These are phyloP conservation scores for Harlomillsia oculata DNA, from an alignment of 1,140 invertebrate genomes.

Conservation along the genomic window DNA sequence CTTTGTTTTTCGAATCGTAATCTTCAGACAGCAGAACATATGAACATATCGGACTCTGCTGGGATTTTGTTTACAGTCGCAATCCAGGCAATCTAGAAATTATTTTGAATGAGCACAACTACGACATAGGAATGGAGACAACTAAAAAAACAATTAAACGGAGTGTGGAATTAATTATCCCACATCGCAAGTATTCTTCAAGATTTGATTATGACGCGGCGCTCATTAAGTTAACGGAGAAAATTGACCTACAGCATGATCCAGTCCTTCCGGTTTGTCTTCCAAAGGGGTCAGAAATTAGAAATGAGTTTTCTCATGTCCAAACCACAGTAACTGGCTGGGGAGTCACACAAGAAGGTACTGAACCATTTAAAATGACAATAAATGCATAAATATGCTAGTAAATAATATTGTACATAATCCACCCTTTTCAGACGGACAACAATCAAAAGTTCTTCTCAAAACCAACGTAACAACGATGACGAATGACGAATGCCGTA, in stretches of 20 bases:
- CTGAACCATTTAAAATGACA: background rate
- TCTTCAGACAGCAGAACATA: background rate
- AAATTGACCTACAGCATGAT: background rate
- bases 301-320: background rate
- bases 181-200: constrained; percentile 21
- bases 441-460: constrained; percentile 8
- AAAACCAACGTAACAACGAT: constrained; percentile 26
- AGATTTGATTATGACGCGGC: constrained; percentile 39
- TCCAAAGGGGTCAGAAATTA: constrained; percentile 1
- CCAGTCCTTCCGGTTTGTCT: constrained; percentile 26
- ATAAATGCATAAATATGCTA: background rate
- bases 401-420: background rate
- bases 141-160: background rate
- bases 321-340: constrained; percentile 29
- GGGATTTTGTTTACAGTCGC: constrained; percentile 16
- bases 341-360: constrained; percentile 24
- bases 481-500: constrained; percentile 13
- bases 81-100: constrained; percentile 29
- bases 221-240: constrained; percentile 33
- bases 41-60: background rate
- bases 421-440: constrained; percentile 9
- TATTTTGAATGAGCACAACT: constrained; percentile 23
- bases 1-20: background rate
- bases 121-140: background rate
- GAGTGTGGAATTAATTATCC: constrained; percentile 19